A percentile compares a stretch with the other conserved stretches of the same genome.
These are phyloP conservation scores for Catagonus wagneri DNA, from an alignment of 2,113 vertebrate species.

Conservation along the genomic window DNA sequence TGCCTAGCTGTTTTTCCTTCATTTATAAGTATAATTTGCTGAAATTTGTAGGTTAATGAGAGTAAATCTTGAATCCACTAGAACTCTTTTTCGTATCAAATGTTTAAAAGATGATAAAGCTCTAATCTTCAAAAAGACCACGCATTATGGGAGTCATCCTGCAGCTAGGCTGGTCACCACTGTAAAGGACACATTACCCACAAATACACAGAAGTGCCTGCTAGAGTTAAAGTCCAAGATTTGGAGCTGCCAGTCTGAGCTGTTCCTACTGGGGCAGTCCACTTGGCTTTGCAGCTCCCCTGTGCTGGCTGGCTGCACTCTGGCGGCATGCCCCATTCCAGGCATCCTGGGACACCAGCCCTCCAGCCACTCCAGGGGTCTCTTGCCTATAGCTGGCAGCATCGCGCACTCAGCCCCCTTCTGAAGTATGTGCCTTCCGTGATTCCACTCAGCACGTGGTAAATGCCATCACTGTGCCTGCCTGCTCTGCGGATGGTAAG, in stretches of 20 bases:
- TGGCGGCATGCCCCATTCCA: not conserved
- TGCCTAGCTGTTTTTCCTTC: not conserved
- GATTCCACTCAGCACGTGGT: not conserved
- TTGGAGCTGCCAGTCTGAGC: not conserved
- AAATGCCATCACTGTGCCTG: constrained; percentile 13
- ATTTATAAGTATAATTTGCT: not conserved
- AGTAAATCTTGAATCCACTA: constrained; percentile 40
- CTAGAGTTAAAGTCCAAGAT: not conserved
- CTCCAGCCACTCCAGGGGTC: constrained; percentile 34
- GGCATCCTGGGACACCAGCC: not conserved
- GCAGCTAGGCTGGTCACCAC: not conserved
- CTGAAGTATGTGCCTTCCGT: not conserved
- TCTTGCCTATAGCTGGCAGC: not conserved
- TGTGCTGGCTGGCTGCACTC: not conserved
- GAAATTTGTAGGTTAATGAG: not conserved
- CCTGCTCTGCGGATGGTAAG: not conserved
- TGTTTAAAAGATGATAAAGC: constrained; percentile 40
- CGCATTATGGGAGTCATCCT: not conserved
- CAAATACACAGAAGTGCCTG: not conserved
- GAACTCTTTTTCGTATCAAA: constrained; percentile 10
- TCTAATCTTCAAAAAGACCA: not conserved
- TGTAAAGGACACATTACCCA: not conserved
- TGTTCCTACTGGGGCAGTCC: not conserved
- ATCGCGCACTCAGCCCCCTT: not conserved
- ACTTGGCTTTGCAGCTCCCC: not conserved